Conservation (phyloP, 2,888 invertebrate species). For the Aethes cnicana region DNA sequence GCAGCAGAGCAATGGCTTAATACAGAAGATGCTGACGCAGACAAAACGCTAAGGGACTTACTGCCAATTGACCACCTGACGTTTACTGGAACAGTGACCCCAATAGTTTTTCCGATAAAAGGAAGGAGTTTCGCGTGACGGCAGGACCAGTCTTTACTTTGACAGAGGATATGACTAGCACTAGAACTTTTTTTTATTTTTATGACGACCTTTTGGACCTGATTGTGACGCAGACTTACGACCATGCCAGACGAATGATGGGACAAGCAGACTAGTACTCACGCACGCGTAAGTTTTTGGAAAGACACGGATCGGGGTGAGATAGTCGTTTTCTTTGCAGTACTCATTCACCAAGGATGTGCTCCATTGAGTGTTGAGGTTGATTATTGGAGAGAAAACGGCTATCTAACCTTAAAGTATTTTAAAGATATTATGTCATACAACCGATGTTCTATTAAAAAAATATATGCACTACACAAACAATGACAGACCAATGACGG, state of each 20-base stretch:
- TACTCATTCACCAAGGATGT: neutral
- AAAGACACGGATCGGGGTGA: neutral
- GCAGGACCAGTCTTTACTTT: conserved; percentile 23
- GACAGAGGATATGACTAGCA: neutral
- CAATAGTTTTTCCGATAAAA: conserved; percentile 4
- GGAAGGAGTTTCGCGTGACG: conserved; percentile 13
- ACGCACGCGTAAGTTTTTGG: too few relatives aligned
- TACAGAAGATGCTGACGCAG: conserved; percentile 20
- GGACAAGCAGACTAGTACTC: too few relatives aligned
- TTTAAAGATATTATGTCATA: conserved; percentile 27
- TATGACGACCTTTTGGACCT: conserved; percentile 16
- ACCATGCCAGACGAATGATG: conserved; percentile 10
- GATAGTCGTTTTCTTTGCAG: neutral
- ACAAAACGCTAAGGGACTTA: conserved; percentile 3
- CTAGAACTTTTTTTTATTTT: conserved; percentile 11
- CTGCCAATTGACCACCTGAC: conserved; percentile 25
- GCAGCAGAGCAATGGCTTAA: neutral
- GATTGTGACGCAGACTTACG: conserved; percentile 23
- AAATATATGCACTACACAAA: conserved; percentile 22
- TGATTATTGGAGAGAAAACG: neutral
- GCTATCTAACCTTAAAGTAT: conserved; percentile 28
- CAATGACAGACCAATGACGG: neutral
- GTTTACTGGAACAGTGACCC: conserved; percentile 22
- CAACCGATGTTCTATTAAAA: conserved; percentile 29
- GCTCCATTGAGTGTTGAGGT: neutral